These are phyloP conservation scores for Onychorhynchus coronatus DNA, from an alignment of 2,113 vertebrate species.

Conservation along the genomic window DNA sequence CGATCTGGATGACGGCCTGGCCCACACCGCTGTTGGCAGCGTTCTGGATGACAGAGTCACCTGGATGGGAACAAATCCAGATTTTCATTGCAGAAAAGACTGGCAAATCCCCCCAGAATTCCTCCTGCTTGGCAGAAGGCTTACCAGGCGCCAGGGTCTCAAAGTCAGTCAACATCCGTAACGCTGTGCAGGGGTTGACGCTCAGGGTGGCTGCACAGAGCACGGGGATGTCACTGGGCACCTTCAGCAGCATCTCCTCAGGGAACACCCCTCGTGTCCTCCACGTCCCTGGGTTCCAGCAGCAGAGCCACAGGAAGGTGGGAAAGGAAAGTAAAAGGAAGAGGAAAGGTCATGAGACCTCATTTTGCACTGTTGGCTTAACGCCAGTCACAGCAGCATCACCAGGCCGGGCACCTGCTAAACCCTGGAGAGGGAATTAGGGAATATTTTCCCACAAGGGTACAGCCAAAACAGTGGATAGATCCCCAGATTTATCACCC, in stretches of 20 bases:
- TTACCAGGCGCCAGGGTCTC: conserved; percentile 85
- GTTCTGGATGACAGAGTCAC: conserved; percentile 93
- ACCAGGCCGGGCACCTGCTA: rapidly evolving
- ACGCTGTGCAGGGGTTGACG: conserved; percentile 93
- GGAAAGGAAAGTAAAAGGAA: not conserved
- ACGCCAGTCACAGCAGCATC: rapidly evolving
- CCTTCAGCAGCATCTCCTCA: conserved; percentile 71
- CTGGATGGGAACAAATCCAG: conserved; percentile 49
- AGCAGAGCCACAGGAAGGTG: not conserved
- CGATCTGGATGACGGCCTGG: conserved; percentile 96
- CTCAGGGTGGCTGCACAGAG: conserved; percentile 86
- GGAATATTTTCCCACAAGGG: rapidly evolving
- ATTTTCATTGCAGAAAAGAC: not conserved
- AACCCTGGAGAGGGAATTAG: no score
- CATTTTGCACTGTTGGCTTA: rapidly evolving
- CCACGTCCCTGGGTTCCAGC: conserved; percentile 85
- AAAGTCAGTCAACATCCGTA: conserved; percentile 89
- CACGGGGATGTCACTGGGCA: conserved; percentile 85
- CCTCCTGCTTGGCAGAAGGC: rapidly evolving
- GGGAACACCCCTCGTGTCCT: conserved; percentile 78
- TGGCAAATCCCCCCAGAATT: rapidly evolving
- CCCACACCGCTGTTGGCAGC: conserved; percentile 95
- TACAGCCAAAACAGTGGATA: not conserved
- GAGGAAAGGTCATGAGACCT: not conserved
- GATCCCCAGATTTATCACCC: not conserved